phyloP scores from a whole-genome alignment of 2,797 vertebrate species.

The Poeciliopsis infans region DNA sequence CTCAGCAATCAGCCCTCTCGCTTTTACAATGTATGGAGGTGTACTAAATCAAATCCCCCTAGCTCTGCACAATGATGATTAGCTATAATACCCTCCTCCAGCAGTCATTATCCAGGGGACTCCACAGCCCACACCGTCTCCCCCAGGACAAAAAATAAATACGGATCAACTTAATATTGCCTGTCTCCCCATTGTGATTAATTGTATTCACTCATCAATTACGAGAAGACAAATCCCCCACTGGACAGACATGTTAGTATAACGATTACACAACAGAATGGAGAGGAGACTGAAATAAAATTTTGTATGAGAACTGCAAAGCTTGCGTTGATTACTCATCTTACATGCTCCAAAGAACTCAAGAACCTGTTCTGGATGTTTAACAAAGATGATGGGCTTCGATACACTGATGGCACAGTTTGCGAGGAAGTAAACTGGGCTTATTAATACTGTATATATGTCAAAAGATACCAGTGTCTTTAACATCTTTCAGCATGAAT shows the following conservation, averaged over 20 bases:
- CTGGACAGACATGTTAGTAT: conserved; percentile 49
- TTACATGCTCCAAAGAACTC: not conserved
- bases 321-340: not conserved
- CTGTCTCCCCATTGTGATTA: conserved; percentile 70
- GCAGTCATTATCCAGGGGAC: conserved; percentile 73
- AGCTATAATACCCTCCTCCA: conserved; percentile 78
- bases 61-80: conserved; percentile 80
- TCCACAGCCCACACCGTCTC: conserved; percentile 64
- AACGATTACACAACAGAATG: conserved; percentile 42
- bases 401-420: not conserved
- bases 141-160: conserved; percentile 66
- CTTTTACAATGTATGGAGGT: conserved; percentile 79
- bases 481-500: not conserved
- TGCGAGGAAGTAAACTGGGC: not conserved
- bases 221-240: conserved; percentile 60
- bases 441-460: not conserved
- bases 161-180: conserved; percentile 76
- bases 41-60: conserved; percentile 77
- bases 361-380: not conserved
- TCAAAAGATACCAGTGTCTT: not conserved
- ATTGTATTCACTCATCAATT: conserved; percentile 74
- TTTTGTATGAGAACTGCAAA: conserved; percentile 23
- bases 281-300: conserved; percentile 27
- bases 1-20: conserved; percentile 66
- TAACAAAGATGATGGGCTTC: not conserved